phyloP scores from a whole-genome alignment of 2,888 invertebrate species.

The Synanthedon formicaeformis region DNA sequence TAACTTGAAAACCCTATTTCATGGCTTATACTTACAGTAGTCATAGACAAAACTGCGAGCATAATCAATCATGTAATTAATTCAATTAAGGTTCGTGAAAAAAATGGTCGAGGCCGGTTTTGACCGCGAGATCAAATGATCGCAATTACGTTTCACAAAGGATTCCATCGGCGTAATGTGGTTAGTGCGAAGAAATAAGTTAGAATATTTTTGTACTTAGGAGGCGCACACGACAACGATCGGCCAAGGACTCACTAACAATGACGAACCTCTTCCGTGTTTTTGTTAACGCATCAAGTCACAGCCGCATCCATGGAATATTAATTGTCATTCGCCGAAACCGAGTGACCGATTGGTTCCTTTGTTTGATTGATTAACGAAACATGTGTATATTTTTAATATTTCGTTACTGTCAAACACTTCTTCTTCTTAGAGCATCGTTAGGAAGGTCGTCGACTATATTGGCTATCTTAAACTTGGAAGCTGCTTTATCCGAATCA shows the following conservation, averaged over 20 bases:
- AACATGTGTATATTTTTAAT: no score
- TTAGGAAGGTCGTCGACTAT: no score
- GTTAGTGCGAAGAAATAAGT: not conserved
- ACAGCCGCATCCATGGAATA: constrained; percentile 49
- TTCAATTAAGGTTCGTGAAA: constrained; percentile 27
- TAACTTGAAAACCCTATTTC: no score
- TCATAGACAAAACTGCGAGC: constrained; percentile 11
- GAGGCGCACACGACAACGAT: constrained; percentile 23
- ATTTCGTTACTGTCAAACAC: no score
- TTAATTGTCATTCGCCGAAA: constrained; percentile 46
- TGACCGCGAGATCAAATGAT: constrained; percentile 17
- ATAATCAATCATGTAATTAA: constrained; percentile 30
- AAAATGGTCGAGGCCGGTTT: constrained; percentile 23
- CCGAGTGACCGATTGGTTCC: constrained; percentile 14
- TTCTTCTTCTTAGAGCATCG: no score
- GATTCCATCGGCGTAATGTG: not conserved
- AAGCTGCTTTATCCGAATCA: no score
- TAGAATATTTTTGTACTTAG: constrained; percentile 5
- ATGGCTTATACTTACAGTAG: constrained; percentile 3
- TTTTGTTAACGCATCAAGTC: constrained; percentile 49
- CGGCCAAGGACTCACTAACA: constrained; percentile 54
- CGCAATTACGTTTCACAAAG: constrained; percentile 16
- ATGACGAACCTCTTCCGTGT: constrained; percentile 54
- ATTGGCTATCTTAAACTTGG: no score
- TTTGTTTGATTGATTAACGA: not conserved